Evolutionary conservation across 2,113 vertebrate genomes (phyloP).

Genomic region (Lophius piscatorius): DNA sequence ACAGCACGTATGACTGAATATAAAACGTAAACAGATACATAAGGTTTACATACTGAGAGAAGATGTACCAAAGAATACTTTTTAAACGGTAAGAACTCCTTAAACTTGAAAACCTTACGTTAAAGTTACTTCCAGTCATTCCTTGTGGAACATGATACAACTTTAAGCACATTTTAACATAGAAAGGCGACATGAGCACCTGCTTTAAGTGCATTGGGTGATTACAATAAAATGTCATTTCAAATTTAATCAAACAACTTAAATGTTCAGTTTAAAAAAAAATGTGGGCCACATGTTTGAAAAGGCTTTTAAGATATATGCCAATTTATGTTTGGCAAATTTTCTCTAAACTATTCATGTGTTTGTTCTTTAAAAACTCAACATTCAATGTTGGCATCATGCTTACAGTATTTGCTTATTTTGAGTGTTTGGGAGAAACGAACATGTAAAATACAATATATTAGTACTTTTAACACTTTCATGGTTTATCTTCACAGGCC

Average conservation of each 20-base stretch:
- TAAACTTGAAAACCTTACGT: conserved; percentile 30
- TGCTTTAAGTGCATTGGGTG: conserved; percentile 66
- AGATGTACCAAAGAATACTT: conserved; percentile 71
- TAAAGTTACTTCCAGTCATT: conserved; percentile 36
- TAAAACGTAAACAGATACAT: conserved; percentile 78
- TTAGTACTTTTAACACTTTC: conserved; percentile 73
- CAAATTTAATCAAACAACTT: conserved; percentile 41
- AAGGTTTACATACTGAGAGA: conserved; percentile 79
- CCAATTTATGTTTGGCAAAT: conserved; percentile 5
- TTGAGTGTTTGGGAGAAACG: conserved; percentile 23
- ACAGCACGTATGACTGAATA: conserved; percentile 56
- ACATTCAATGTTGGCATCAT: conserved; percentile 7
- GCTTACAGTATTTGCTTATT: conserved; percentile 5
- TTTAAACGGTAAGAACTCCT: conserved; percentile 27
- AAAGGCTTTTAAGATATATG: neutral
- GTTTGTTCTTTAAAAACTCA: conserved; percentile 23
- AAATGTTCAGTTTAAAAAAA: conserved; percentile 20
- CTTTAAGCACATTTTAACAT: conserved; percentile 14
- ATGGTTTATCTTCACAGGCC: conserved; percentile 58
- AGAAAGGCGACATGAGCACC: conserved; percentile 39
- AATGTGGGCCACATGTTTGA: too few relatives aligned
- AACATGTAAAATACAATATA: conserved; percentile 68
- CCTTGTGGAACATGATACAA: conserved; percentile 39
- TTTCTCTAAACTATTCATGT: conserved; percentile 4
- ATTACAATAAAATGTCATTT: conserved; percentile 50